Percentiles rank a stretch among this genome's conserved stretches.
phyloP scores from a whole-genome alignment of 2,113 vertebrate species.

The Catagonus wagneri region DNA sequence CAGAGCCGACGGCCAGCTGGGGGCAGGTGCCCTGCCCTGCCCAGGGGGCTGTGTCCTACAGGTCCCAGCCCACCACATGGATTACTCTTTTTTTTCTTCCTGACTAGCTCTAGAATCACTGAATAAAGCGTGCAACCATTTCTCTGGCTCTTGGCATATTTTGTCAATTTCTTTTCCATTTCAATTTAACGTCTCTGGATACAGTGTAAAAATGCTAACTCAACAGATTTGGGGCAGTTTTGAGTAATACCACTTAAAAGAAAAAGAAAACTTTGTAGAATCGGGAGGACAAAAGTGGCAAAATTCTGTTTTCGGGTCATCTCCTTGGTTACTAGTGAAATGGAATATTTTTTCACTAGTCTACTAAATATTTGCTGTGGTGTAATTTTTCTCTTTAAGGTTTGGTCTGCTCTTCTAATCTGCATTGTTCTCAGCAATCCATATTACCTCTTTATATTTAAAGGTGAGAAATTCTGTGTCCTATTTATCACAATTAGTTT shows the following conservation, averaged over 20 bases:
- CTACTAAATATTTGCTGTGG: fast-evolving
- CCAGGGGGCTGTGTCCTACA: neutral
- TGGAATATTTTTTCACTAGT: fast-evolving
- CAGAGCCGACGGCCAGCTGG: too few relatives aligned
- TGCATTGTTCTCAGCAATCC: neutral
- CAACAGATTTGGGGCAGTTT: neutral
- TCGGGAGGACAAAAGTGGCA: neutral
- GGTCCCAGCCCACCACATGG: fast-evolving
- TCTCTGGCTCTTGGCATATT: neutral
- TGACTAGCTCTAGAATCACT: neutral
- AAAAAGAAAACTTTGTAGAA: too few relatives aligned
- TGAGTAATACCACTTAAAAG: too few relatives aligned
- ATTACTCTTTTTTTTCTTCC: neutral
- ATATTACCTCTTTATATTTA: neutral
- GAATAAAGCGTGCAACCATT: fast-evolving
- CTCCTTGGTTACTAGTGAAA: neutral
- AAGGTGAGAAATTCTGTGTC: neutral
- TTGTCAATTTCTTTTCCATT: neutral
- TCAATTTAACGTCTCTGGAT: neutral
- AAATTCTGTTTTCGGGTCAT: neutral
- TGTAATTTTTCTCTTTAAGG: too few relatives aligned
- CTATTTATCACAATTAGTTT: neutral
- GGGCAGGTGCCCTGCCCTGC: neutral
- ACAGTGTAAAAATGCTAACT: fast-evolving
- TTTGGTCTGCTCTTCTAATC: neutral